Evolutionary conservation across 2,888 invertebrate genomes (phyloP).

Genomic region (Pseudococcus longispinus): DNA sequence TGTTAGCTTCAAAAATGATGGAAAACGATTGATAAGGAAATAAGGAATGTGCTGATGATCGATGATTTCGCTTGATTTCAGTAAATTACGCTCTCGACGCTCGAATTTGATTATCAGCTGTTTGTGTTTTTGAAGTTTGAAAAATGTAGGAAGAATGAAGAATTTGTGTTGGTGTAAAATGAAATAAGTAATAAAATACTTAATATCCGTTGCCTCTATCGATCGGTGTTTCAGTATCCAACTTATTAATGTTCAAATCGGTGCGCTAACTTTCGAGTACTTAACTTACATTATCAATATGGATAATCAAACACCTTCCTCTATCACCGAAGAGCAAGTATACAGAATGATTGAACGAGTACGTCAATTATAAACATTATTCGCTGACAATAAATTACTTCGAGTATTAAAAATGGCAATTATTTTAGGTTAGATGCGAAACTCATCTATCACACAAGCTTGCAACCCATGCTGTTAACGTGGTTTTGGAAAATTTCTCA

Average conservation of each 20-base stretch:
- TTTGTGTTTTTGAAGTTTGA: background rate
- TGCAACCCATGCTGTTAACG: constrained; percentile 44
- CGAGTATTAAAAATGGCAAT: background rate
- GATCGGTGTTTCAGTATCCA: background rate
- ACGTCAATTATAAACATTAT: background rate
- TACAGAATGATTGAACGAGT: constrained; percentile 49
- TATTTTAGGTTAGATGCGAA: constrained; percentile 48
- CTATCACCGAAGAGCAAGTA: constrained; percentile 8
- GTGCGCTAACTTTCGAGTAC: background rate
- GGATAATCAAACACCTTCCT: background rate
- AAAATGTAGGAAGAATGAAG: background rate
- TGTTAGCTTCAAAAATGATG: too few relatives aligned
- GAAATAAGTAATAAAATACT: background rate
- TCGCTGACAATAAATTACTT: background rate
- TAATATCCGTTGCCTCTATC: background rate
- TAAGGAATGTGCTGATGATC: too few relatives aligned
- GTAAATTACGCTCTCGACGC: too few relatives aligned
- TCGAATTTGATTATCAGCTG: background rate
- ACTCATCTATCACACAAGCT: constrained; percentile 51
- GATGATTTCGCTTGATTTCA: too few relatives aligned
- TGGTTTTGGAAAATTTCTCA: constrained; percentile 37
- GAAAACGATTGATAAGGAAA: too few relatives aligned
- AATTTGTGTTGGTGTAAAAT: background rate
- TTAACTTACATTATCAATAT: background rate
- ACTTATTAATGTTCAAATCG: background rate